These are phyloP conservation scores for Spinus olivaceus DNA, from an alignment of 2,797 vertebrate genomes.

Conservation along the genomic window DNA sequence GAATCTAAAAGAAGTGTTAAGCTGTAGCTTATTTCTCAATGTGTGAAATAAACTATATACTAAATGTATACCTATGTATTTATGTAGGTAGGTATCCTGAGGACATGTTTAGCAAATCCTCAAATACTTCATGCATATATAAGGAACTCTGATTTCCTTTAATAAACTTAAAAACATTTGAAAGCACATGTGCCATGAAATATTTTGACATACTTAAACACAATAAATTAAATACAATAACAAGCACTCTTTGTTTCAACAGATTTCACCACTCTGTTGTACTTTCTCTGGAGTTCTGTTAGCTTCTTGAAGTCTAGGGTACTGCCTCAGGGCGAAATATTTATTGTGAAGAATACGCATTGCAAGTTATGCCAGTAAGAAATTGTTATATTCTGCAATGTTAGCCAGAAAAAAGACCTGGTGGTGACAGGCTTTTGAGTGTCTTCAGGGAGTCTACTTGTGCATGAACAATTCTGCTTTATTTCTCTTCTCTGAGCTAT, in stretches of 20 bases:
- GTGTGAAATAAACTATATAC: not conserved
- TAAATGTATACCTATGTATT: not conserved
- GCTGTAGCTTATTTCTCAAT: not conserved
- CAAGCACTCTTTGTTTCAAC: not conserved
- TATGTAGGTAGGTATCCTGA: not conserved
- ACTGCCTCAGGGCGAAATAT: not conserved
- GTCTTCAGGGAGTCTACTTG: not conserved
- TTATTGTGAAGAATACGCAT: not conserved
- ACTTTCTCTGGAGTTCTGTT: not conserved
- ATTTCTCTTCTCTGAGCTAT: not conserved
- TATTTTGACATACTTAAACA: not conserved
- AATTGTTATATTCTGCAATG: not conserved
- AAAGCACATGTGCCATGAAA: not conserved
- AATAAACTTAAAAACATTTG: not conserved
- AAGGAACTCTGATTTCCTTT: not conserved
- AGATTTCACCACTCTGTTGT: not conserved
- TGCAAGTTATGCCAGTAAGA: not conserved
- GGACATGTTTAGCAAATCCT: not conserved
- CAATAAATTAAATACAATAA: not conserved
- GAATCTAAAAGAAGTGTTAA: not conserved
- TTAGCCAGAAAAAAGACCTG: not conserved
- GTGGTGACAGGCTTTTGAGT: not conserved
- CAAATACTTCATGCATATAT: not conserved
- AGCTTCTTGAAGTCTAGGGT: not conserved
- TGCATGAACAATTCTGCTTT: not conserved